Conservation (phyloP, 2,113 vertebrate genomes). For the Todiramphus saurophagus region DNA sequence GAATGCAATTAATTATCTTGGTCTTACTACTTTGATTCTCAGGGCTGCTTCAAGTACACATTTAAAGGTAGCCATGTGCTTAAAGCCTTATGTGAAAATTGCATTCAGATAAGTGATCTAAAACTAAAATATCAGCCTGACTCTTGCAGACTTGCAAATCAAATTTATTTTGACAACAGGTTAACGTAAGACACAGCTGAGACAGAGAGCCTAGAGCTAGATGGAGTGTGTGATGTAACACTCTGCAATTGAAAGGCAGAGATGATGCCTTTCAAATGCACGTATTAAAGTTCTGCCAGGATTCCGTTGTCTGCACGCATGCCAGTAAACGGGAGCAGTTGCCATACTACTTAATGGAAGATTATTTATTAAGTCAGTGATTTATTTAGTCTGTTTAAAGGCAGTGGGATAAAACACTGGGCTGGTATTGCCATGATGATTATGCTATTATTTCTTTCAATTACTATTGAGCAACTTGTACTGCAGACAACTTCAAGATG, state of each 20-base stretch:
- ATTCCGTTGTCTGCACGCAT: not conserved
- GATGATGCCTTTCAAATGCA: not conserved
- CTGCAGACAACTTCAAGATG: not conserved
- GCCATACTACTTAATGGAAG: not conserved
- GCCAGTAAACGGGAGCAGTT: not conserved
- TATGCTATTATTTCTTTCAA: not conserved
- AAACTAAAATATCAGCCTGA: not conserved
- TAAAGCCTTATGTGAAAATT: not conserved
- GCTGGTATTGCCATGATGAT: not conserved
- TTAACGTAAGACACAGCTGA: not conserved
- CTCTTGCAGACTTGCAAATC: not conserved
- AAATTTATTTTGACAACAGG: conserved; percentile 28
- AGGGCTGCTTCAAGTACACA: not conserved
- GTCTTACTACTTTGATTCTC: not conserved
- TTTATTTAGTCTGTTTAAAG: conserved; percentile 8
- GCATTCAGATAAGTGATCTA: not conserved
- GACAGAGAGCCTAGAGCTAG: not conserved
- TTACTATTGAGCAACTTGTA: not conserved
- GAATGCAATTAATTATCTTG: not conserved
- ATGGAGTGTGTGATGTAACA: not conserved
- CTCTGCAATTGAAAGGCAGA: not conserved
- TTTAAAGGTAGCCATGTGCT: not conserved
- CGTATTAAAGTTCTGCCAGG: not conserved
- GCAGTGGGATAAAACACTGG: not conserved
- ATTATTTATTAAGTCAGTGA: not conserved